These are phyloP conservation scores for Mycetomoellerius zeteki DNA, from an alignment of 1,140 invertebrate genomes.

Conservation along the genomic window DNA sequence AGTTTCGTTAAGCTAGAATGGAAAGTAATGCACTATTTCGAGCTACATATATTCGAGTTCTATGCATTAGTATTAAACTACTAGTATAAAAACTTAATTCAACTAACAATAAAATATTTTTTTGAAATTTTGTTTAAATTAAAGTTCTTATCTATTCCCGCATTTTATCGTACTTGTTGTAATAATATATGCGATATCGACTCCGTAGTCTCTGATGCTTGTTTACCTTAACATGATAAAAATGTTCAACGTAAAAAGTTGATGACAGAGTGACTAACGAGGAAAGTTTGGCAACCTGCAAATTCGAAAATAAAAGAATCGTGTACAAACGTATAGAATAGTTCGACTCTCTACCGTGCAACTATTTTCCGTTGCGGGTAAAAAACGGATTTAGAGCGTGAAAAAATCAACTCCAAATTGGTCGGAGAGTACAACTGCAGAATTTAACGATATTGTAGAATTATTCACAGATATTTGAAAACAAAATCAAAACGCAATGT, in stretches of 20 bases:
- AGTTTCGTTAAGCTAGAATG: not conserved
- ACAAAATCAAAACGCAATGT: not conserved
- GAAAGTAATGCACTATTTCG: not conserved
- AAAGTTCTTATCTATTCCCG: not conserved
- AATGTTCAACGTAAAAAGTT: conserved; percentile 23
- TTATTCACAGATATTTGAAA: not conserved
- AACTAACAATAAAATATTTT: not conserved
- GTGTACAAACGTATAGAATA: conserved; percentile 18
- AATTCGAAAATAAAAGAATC: conserved; percentile 43
- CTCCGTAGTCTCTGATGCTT: not conserved
- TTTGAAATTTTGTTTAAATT: not conserved
- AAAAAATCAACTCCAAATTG: conserved; percentile 36
- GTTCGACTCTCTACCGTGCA: not conserved
- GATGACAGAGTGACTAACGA: conserved; percentile 52
- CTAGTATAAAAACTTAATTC: not conserved
- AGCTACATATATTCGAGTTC: not conserved
- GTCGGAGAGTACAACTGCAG: not conserved
- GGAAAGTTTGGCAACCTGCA: conserved; percentile 34
- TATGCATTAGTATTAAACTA: too few species aligned
- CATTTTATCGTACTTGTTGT: not conserved
- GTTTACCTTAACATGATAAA: conserved; percentile 33
- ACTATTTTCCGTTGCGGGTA: conserved; percentile 39
- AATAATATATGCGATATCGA: conserved; percentile 4
- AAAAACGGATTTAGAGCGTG: conserved; percentile 31
- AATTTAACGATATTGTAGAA: conserved; percentile 27